These are phyloP conservation scores for Plemyria rubiginata DNA, from an alignment of 2,888 invertebrate genomes.

Conservation along the genomic window DNA sequence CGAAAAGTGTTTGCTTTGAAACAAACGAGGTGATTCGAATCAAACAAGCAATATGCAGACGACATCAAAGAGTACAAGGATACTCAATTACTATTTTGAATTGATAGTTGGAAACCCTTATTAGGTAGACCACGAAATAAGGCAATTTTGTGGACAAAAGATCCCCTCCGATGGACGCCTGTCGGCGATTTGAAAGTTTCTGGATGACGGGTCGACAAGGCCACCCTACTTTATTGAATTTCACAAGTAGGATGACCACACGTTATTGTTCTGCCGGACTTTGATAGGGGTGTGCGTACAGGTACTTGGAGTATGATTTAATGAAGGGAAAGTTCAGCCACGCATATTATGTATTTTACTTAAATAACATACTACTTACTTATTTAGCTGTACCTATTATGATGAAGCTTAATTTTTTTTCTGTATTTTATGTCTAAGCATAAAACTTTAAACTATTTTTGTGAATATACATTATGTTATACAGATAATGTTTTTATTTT, in stretches of 20 bases:
- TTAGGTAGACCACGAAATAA: constrained; percentile 76
- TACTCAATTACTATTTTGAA: constrained; percentile 74
- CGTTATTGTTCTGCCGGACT: constrained; percentile 71
- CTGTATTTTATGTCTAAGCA: background rate
- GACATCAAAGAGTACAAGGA: constrained; percentile 76
- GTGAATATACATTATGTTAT: too few species aligned
- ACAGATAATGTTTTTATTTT: background rate
- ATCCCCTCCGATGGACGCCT: constrained; percentile 60
- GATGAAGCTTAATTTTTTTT: constrained; percentile 17
- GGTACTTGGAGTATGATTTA: constrained; percentile 59
- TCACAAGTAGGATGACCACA: constrained; percentile 75
- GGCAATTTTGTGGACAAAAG: constrained; percentile 82
- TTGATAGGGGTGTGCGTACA: constrained; percentile 69
- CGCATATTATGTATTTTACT: constrained; percentile 41
- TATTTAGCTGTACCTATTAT: constrained; percentile 41
- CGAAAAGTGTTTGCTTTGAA: constrained; percentile 50
- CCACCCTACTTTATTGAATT: constrained; percentile 80
- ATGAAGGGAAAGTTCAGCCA: constrained; percentile 42
- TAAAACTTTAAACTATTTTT: background rate
- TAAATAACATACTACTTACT: too few species aligned
- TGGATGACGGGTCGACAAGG: constrained; percentile 63
- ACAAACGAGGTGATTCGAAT: constrained; percentile 53
- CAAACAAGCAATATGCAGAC: constrained; percentile 63
- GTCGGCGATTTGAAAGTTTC: constrained; percentile 80
- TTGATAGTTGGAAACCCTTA: constrained; percentile 80